Evolutionary conservation across 2,797 vertebrate genomes (phyloP).

Genomic region (Acanthurus lineatus): DNA sequence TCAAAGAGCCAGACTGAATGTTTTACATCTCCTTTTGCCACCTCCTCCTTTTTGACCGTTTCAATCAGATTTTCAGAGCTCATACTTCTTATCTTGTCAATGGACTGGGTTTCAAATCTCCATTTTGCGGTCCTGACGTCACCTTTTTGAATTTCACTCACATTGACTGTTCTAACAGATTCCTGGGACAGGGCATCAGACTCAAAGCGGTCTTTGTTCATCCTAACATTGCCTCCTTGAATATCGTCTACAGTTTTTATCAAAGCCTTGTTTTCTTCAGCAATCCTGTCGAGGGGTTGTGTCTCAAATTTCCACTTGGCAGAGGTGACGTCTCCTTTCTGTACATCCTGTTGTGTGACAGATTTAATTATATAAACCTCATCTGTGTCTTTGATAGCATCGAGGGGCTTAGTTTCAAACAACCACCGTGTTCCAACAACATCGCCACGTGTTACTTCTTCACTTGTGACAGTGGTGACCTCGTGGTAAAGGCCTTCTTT

Average conservation of each 20-base stretch:
- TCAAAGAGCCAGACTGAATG: constrained; percentile 95
- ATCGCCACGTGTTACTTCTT: constrained; percentile 92
- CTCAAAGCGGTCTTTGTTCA: constrained; percentile 89
- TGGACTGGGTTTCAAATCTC: constrained; percentile 93
- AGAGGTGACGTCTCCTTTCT: constrained; percentile 92
- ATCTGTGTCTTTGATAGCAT: constrained; percentile 90
- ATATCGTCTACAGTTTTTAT: constrained; percentile 87
- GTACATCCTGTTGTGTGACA: constrained; percentile 92
- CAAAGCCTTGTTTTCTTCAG: constrained; percentile 83
- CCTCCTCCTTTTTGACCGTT: constrained; percentile 89
- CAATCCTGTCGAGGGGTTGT: constrained; percentile 91
- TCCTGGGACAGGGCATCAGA: constrained; percentile 80
- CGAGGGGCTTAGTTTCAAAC: constrained; percentile 97
- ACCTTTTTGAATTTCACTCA: constrained; percentile 93
- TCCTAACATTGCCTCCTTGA: constrained; percentile 90
- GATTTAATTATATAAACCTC: constrained; percentile 93
- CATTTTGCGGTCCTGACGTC: constrained; percentile 93
- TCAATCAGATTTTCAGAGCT: constrained; percentile 88
- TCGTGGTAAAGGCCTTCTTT: constrained; percentile 93
- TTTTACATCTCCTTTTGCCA: constrained; percentile 91
- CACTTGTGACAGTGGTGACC: constrained; percentile 94
- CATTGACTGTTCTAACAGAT: constrained; percentile 89
- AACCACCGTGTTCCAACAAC: constrained; percentile 93
- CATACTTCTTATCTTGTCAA: constrained; percentile 91
- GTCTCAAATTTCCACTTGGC: constrained; percentile 96